A percentile compares a stretch with the other conserved stretches of the same genome.
Evolutionary conservation across 2,797 vertebrate species (phyloP).

Genomic region (Argentina silus): DNA sequence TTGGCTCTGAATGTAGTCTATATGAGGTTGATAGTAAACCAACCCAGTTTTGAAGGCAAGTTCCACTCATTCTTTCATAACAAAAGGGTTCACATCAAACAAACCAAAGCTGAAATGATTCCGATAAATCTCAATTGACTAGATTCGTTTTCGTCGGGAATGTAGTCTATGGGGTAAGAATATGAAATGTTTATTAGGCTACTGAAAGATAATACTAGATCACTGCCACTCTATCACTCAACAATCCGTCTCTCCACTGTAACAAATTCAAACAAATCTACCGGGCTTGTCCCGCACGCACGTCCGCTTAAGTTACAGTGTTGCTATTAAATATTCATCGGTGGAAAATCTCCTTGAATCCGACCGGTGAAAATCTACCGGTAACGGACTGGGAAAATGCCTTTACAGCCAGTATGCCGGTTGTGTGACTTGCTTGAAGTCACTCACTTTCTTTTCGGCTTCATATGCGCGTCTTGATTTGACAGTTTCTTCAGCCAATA

Average conservation of each 20-base stretch:
- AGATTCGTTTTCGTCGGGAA: no score
- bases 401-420: conserved; percentile 25
- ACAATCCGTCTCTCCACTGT: conserved; percentile 9
- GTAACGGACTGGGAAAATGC: conserved; percentile 46
- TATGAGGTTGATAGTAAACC: no score
- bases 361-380: conserved; percentile 47
- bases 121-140: no score
- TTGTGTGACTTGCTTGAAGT: background rate
- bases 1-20: no score
- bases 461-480: background rate
- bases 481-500: background rate
- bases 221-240: conserved; percentile 6
- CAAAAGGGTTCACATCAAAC: no score
- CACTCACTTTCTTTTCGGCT: background rate
- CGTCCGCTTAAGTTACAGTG: conserved; percentile 78
- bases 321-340: conserved; percentile 87
- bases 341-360: conserved; percentile 79
- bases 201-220: conserved; percentile 14
- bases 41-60: no score
- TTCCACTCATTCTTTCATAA: no score
- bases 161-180: background rate
- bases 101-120: no score
- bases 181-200: background rate
- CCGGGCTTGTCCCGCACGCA: conserved; percentile 29
- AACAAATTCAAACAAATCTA: conserved; percentile 52